Base-by-base conservation (phyloP, 2,113 vertebrate genomes). In the Rissa tridactyla region DNA sequence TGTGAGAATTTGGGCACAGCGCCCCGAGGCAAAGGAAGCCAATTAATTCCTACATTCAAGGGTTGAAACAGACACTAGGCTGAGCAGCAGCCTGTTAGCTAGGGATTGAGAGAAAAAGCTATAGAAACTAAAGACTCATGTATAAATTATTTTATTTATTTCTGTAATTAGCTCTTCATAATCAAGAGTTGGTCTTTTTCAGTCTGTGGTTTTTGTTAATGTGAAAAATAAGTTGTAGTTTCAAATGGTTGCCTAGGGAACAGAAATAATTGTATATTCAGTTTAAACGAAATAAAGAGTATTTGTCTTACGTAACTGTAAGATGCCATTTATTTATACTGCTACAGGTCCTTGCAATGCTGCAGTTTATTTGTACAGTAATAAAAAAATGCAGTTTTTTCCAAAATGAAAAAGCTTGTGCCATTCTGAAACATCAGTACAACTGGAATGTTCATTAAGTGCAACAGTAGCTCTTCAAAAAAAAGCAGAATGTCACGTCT, bases 91-190 rank as follows among this genome's bases (percentile, higher is more conserved):
- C 94, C 95, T 96, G 52, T 65, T 86, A 90, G 83, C 91, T 93
- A 90, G 86, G 81, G 81, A 76, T 60, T 15, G 65, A 85, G 90
- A 90, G 61, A 82, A 94, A 92, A 93, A 95, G 93, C 92, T 97
- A 94, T 92, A 96, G 94, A 92, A 94, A 94, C 84, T 95, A 95
- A 96, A 94, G 89, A 97, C 86, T 38, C 83, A 78, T 98, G 97
- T 98, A 98, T 98, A 98, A 98, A 98, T 98, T 98, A 98, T 98
- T 98, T 98, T 98, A 98, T 98, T 98, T 98, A 98, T 98, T 98
- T 97, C 93, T 98, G 98, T 98, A 98, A 98, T 98, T 98, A 98
- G 98, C 96, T 97, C 96, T 97, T 98, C 97, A 98, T 97, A 97
- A 98, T 97, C 97, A 98, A 98, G 95, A 98, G 95, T 97, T 94